Percentiles rank a stretch among this genome's conserved stretches.
Conservation (phyloP, 30 jellyfish, hydroid and myxozoan genomes). For the Phacellophora camtschatica region DNA sequence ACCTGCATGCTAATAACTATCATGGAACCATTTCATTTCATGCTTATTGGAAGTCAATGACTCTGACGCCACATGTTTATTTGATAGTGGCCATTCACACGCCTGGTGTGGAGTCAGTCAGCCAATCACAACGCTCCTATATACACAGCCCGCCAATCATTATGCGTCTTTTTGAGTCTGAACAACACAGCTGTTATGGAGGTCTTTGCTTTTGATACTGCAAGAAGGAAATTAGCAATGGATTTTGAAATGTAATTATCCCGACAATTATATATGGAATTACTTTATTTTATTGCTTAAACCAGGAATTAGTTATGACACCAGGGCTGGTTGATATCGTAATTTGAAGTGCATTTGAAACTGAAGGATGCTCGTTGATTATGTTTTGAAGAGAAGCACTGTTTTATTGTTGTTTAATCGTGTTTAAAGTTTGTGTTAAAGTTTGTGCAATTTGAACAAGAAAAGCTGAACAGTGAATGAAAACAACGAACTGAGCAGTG, state of each 20-base stretch:
- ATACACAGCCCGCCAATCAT: constrained; percentile 55
- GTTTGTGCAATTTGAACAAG: too few species aligned
- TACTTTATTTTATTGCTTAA: too few species aligned
- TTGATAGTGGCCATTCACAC: constrained; percentile 37
- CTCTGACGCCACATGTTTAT: constrained; percentile 75
- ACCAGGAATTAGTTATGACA: too few species aligned
- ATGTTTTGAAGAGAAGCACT: too few species aligned
- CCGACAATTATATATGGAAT: not conserved
- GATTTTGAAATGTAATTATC: not conserved
- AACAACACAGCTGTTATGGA: constrained; percentile 55
- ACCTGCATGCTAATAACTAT: constrained; percentile 49
- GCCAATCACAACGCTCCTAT: constrained; percentile 63
- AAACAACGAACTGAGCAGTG: not conserved
- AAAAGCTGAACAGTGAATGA: not conserved
- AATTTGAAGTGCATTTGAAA: too few species aligned
- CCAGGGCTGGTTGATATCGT: too few species aligned
- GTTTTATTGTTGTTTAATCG: too few species aligned
- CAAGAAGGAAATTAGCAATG: not conserved
- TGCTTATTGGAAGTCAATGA: constrained; percentile 53
- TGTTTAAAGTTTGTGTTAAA: too few species aligned
- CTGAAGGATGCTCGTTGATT: too few species aligned
- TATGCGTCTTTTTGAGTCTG: constrained; percentile 36
- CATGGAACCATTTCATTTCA: too few species aligned
- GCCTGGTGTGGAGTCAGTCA: constrained; percentile 1
- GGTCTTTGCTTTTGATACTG: not conserved